Conservation (phyloP, 2,113 vertebrate species). For the Acinonyx jubatus region DNA sequence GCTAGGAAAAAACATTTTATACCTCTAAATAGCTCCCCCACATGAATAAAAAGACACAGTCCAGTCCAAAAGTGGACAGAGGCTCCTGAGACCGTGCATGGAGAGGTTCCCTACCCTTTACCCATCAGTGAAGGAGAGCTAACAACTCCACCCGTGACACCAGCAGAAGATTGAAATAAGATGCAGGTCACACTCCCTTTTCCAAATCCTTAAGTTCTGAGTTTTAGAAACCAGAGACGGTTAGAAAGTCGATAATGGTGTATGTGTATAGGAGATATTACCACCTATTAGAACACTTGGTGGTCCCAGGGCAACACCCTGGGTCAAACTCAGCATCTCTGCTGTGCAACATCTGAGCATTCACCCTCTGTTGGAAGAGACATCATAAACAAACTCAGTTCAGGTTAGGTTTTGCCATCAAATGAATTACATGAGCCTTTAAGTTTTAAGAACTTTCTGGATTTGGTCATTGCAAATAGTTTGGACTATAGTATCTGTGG, state of each 20-base stretch:
- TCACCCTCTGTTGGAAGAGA: background rate
- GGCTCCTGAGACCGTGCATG: rapidly evolving
- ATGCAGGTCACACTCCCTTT: background rate
- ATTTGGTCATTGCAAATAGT: background rate
- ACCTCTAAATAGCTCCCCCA: background rate
- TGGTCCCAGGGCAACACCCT: background rate
- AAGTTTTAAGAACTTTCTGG: background rate
- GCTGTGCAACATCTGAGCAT: background rate
- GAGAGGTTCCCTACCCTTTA: too few relatives aligned
- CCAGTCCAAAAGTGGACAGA: background rate
- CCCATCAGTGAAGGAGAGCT: too few relatives aligned
- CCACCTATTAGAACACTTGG: background rate
- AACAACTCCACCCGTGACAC: background rate
- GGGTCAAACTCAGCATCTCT: background rate
- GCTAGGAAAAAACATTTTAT: background rate
- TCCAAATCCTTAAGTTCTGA: background rate
- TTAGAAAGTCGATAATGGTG: background rate
- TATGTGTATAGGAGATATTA: background rate
- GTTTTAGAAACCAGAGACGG: background rate
- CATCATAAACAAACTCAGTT: background rate
- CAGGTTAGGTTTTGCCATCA: background rate
- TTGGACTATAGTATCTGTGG: background rate
- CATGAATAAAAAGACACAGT: background rate
- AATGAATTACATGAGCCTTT: background rate
- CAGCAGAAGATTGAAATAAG: background rate